A percentile compares a stretch with the other conserved stretches of the same genome.
These are phyloP conservation scores for Nothoprocta pentlandii DNA, from an alignment of 2,113 vertebrate species.

Conservation along the genomic window DNA sequence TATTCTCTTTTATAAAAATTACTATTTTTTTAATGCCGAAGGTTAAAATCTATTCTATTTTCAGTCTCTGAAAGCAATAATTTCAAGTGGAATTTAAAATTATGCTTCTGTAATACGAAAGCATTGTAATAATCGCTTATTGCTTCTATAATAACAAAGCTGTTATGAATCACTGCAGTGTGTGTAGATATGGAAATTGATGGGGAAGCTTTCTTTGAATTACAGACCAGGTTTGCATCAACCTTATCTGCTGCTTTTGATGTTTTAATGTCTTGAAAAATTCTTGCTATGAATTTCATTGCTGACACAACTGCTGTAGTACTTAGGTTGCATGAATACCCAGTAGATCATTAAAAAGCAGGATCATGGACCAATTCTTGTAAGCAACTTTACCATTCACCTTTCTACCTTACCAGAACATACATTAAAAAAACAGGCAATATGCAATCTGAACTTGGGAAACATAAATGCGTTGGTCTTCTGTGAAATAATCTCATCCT, in stretches of 20 bases:
- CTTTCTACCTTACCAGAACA: not conserved
- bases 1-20: slow-evolving; percentile 28
- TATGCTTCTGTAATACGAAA: slow-evolving; percentile 22
- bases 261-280: not conserved
- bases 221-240: not conserved
- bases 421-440: not conserved
- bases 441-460: not conserved
- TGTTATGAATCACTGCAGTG: not conserved
- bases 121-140: not conserved
- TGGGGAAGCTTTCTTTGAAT: slow-evolving; percentile 4
- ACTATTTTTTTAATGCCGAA: slow-evolving; percentile 12
- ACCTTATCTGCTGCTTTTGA: not conserved
- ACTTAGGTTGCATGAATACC: not conserved
- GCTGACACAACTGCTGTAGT: not conserved
- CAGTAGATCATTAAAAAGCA: not conserved
- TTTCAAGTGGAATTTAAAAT: slow-evolving; percentile 35
- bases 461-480: not conserved
- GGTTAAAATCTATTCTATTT: slow-evolving; percentile 44
- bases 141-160: slow-evolving; percentile 4
- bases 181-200: not conserved
- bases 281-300: not conserved
- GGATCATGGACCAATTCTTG: not conserved
- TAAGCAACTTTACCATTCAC: not conserved
- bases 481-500: not conserved
- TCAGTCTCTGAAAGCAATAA: slow-evolving; percentile 16